These are phyloP conservation scores for Helicoverpa armigera DNA, from an alignment of 1,140 invertebrate species.

Conservation along the genomic window DNA sequence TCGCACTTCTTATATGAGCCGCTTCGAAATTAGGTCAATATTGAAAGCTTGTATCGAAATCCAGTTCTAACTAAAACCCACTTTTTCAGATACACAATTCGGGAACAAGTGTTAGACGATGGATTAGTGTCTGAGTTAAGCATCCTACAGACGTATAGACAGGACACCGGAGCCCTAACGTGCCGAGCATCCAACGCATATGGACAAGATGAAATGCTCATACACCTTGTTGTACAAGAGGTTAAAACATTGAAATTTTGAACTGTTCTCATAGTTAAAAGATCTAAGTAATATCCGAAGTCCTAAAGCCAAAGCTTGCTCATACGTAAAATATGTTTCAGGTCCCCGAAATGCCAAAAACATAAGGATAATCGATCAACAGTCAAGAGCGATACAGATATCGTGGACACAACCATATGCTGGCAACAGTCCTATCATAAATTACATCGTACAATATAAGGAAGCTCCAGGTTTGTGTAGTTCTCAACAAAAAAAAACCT, in stretches of 20 bases:
- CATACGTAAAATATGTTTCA: constrained; percentile 59
- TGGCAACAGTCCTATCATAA: constrained; percentile 95
- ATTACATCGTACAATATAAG: constrained; percentile 95
- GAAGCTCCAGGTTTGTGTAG: constrained; percentile 90
- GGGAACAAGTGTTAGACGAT: constrained; percentile 91
- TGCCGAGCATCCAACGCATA: constrained; percentile 96
- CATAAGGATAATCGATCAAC: constrained; percentile 93
- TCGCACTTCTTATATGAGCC: no score
- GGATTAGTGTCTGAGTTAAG: constrained; percentile 95
- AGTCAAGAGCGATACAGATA: constrained; percentile 92
- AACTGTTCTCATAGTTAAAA: neutral
- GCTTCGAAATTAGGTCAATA: no score
- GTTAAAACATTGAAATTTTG: constrained; percentile 58
- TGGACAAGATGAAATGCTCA: constrained; percentile 96
- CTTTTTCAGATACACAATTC: constrained; percentile 88
- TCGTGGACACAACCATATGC: constrained; percentile 95
- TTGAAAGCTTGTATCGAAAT: no score
- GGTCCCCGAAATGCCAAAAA: constrained; percentile 96
- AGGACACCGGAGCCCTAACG: constrained; percentile 95
- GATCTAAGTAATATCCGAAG: no score
- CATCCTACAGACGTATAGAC: constrained; percentile 93
- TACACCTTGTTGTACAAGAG: constrained; percentile 96
- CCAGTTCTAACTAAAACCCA: no score
- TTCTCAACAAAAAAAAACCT: no score
- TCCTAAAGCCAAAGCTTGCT: no score